Percentiles rank a stretch among this genome's conserved stretches.
Conservation (phyloP, 2,797 vertebrate genomes). For the Lemur catta region DNA sequence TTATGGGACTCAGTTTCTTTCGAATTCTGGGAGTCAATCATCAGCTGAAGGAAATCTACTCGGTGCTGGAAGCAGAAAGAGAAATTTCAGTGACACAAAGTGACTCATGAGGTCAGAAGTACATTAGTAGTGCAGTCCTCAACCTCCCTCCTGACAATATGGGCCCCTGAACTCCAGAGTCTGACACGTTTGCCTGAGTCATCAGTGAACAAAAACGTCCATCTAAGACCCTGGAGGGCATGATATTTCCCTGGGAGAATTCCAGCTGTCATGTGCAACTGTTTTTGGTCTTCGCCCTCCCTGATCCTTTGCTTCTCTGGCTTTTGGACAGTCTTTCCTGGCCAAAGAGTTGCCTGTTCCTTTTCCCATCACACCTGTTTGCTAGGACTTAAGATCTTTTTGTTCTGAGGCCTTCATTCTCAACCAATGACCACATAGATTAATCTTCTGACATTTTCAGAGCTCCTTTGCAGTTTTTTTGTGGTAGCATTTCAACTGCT, state of each 20-base stretch:
- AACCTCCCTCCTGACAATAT: background rate
- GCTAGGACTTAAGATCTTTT: background rate
- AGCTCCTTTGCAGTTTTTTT: background rate
- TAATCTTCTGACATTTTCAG: background rate
- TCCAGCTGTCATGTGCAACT: background rate
- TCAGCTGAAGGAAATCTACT: conserved; percentile 73
- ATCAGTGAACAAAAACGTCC: background rate
- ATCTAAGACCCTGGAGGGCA: background rate
- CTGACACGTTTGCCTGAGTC: background rate
- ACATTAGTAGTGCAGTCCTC: background rate
- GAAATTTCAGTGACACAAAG: background rate
- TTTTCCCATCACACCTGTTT: background rate
- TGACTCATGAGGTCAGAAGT: background rate
- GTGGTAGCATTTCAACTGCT: background rate
- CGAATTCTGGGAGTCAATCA: background rate
- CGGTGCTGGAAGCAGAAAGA: conserved; percentile 52
- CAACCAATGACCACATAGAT: background rate
- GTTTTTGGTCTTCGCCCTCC: too few relatives aligned
- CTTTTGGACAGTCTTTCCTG: too few relatives aligned
- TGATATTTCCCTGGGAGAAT: background rate
- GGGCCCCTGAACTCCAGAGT: background rate
- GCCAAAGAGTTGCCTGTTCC: background rate
- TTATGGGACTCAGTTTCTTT: background rate
- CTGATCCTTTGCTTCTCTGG: too few relatives aligned
- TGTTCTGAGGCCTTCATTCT: background rate